A percentile compares a stretch with the other conserved stretches of the same genome.
Evolutionary conservation across 2,113 vertebrate genomes (phyloP).

Genomic region (Campylomormyrus tamandua): DNA sequence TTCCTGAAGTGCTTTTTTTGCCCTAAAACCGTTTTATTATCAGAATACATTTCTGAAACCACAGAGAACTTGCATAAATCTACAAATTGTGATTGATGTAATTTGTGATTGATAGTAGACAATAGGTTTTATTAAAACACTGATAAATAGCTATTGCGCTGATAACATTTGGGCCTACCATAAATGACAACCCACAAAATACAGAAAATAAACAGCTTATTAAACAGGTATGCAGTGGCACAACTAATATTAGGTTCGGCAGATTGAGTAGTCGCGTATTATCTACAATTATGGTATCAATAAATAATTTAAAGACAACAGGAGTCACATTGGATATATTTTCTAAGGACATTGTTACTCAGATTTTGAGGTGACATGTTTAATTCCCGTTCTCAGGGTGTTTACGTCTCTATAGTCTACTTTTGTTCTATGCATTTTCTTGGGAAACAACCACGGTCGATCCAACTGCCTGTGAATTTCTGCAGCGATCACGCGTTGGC

Average conservation of each 20-base stretch:
- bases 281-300: neutral
- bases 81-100: neutral
- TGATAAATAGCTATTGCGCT: neutral
- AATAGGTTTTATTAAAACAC: neutral
- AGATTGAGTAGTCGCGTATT: neutral
- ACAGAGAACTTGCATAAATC: neutral
- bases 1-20: neutral
- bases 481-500: neutral
- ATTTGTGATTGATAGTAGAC: neutral
- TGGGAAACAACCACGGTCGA: neutral
- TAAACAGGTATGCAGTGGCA: neutral
- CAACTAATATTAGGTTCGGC: neutral
- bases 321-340: neutral
- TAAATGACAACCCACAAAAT: neutral
- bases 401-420: neutral
- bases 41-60: neutral
- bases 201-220: neutral
- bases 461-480: neutral
- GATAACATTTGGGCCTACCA: neutral
- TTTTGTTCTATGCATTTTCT: neutral
- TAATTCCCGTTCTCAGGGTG: neutral
- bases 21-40: neutral
- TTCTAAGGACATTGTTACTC: neutral
- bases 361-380: neutral
- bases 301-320: neutral